Percentiles rank a stretch among this genome's conserved stretches.
Conservation (phyloP, 2,888 invertebrate genomes). For the Trachelus iudaicus region DNA sequence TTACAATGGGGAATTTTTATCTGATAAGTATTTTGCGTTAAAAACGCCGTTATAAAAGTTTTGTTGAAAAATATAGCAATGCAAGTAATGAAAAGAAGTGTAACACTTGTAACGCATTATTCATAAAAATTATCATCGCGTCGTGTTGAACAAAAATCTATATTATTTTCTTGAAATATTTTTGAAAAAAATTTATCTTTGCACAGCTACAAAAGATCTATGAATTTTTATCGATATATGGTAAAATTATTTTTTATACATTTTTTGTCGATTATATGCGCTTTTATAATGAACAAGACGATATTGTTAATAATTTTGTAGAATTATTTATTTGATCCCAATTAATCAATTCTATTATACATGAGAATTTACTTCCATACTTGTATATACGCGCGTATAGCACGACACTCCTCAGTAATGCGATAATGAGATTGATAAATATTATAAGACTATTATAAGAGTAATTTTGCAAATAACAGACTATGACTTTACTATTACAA, state of each 20-base stretch:
- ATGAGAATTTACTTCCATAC: not conserved
- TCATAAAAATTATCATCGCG: not conserved
- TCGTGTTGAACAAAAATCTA: not conserved
- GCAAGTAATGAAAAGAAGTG: not conserved
- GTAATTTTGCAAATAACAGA: not conserved
- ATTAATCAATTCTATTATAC: not conserved
- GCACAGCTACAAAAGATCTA: not conserved
- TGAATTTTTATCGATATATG: not conserved
- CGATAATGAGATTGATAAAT: not conserved
- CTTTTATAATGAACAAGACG: not conserved
- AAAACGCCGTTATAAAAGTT: not conserved
- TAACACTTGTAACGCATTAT: not conserved
- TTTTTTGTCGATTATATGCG: not conserved
- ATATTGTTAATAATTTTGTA: not conserved
- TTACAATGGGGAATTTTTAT: not conserved
- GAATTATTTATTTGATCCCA: not conserved
- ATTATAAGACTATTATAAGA: not conserved
- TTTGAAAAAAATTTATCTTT: not conserved
- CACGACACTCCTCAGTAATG: not conserved
- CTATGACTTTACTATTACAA: not conserved
- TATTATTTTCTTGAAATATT: not conserved
- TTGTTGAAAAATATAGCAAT: not conserved
- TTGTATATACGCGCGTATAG: not conserved
- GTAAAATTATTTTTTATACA: not conserved
- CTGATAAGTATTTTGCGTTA: not conserved